These are phyloP conservation scores for Sebastes schlegelii DNA, from an alignment of 2,113 vertebrate genomes.

Conservation along the genomic window DNA sequence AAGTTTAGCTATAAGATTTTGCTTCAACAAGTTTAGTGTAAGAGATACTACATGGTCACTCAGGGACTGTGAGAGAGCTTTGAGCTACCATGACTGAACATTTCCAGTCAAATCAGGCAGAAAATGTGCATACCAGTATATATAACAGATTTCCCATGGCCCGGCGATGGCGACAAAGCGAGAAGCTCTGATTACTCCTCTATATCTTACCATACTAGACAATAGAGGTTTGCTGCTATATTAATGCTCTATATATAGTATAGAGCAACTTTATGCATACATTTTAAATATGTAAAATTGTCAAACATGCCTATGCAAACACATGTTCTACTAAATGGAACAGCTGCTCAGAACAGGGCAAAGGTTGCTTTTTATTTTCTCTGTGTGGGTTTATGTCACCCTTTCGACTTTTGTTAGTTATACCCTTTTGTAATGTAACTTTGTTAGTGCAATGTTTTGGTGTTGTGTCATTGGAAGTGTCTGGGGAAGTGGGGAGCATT, in stretches of 20 bases:
- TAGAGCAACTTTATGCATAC: no score
- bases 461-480: no score
- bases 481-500: no score
- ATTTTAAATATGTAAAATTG: constrained; percentile 1
- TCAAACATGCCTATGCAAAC: neutral
- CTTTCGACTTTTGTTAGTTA: no score
- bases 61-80: constrained; percentile 15
- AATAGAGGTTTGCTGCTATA: no score
- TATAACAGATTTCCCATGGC: neutral
- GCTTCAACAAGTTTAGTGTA: neutral
- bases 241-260: no score
- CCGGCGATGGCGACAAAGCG: no score
- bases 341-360: constrained; percentile 28
- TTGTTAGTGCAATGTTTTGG: no score
- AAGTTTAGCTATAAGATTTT: neutral
- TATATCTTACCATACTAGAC: no score
- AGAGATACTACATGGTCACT: neutral
- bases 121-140: neutral
- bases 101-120: constrained; percentile 1
- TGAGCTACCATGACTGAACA: constrained; percentile 13
- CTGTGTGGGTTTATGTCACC: no score
- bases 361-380: constrained; percentile 32
- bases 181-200: no score
- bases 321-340: neutral
- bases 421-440: no score